phyloP scores from a whole-genome alignment of 1,140 invertebrate genomes.

The Leptopilina clavipes region DNA sequence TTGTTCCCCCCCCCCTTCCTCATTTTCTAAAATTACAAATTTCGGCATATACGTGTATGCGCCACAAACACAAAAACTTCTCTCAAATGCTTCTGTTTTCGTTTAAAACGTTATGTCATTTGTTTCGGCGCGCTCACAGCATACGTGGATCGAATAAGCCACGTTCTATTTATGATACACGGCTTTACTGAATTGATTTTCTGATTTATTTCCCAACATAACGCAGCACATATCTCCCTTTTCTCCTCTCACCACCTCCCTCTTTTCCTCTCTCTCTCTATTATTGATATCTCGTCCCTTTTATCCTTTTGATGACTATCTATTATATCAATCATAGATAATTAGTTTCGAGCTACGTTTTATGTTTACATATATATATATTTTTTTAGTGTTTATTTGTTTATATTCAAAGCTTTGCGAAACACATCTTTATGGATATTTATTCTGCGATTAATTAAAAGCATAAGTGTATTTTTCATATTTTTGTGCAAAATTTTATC shows the following conservation, averaged over 20 bases:
- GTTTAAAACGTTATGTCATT: slow-evolving; percentile 63
- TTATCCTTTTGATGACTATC: slow-evolving; percentile 18
- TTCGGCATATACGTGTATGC: slow-evolving; percentile 43
- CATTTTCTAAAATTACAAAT: slow-evolving; percentile 72
- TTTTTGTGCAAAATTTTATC: too few relatives aligned
- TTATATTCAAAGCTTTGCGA: too few relatives aligned
- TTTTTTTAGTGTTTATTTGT: too few relatives aligned
- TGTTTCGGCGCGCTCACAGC: slow-evolving; percentile 44
- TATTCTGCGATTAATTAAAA: neutral
- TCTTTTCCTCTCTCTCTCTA: neutral
- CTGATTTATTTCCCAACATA: slow-evolving; percentile 62
- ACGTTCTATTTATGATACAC: slow-evolving; percentile 66
- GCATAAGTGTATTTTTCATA: neutral
- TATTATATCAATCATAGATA: slow-evolving; percentile 22
- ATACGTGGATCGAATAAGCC: slow-evolving; percentile 48
- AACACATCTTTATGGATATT: neutral
- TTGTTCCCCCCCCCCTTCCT: slow-evolving; percentile 52
- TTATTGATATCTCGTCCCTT: slow-evolving; percentile 35
- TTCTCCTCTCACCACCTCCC: slow-evolving; percentile 6
- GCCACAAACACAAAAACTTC: slow-evolving; percentile 48
- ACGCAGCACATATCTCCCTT: slow-evolving; percentile 35
- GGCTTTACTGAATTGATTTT: slow-evolving; percentile 57
- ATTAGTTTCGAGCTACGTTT: neutral
- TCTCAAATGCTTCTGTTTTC: slow-evolving; percentile 62
- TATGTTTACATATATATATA: too few relatives aligned